These are phyloP conservation scores for Druon quercuslanigerum DNA, from an alignment of 1,140 invertebrate species.

Conservation along the genomic window DNA sequence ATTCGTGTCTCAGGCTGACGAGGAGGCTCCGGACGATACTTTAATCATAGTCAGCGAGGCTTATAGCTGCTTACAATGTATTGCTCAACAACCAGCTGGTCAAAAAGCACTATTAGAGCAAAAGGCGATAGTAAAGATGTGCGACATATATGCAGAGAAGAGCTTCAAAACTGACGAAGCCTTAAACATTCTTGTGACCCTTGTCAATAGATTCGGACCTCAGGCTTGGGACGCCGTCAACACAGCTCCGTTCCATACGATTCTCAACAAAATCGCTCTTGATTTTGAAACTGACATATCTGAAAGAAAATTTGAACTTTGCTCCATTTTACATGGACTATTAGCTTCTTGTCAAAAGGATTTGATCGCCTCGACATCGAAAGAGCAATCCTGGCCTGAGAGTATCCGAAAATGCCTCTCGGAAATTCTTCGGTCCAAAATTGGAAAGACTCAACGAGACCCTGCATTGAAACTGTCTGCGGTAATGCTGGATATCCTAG, in stretches of 20 bases:
- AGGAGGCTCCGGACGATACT: slow-evolving; percentile 88
- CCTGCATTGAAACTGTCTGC: slow-evolving; percentile 89
- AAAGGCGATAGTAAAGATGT: slow-evolving; percentile 87
- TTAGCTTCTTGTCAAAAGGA: slow-evolving; percentile 83
- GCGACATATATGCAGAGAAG: slow-evolving; percentile 88
- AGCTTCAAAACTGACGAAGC: slow-evolving; percentile 92
- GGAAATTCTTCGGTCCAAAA: slow-evolving; percentile 90
- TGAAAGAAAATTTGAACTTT: slow-evolving; percentile 91
- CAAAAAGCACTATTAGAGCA: slow-evolving; percentile 85
- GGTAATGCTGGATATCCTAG: slow-evolving; percentile 86
- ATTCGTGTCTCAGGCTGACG: slow-evolving; percentile 87
- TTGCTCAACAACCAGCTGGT: slow-evolving; percentile 83
- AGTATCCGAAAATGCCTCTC: slow-evolving; percentile 86
- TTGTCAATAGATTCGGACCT: slow-evolving; percentile 82
- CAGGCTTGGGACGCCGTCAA: slow-evolving; percentile 83
- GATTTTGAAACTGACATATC: slow-evolving; percentile 92
- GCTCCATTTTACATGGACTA: slow-evolving; percentile 84
- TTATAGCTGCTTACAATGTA: slow-evolving; percentile 88
- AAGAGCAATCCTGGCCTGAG: slow-evolving; percentile 85
- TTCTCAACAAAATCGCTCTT: slow-evolving; percentile 89
- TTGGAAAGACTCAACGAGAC: slow-evolving; percentile 90
- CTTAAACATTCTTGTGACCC: slow-evolving; percentile 83
- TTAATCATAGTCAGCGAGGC: slow-evolving; percentile 92
- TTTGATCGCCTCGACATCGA: slow-evolving; percentile 77
- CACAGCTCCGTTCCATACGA: slow-evolving; percentile 84